phyloP scores from a whole-genome alignment of 2,888 invertebrate species.

The Trachelus stipa region DNA sequence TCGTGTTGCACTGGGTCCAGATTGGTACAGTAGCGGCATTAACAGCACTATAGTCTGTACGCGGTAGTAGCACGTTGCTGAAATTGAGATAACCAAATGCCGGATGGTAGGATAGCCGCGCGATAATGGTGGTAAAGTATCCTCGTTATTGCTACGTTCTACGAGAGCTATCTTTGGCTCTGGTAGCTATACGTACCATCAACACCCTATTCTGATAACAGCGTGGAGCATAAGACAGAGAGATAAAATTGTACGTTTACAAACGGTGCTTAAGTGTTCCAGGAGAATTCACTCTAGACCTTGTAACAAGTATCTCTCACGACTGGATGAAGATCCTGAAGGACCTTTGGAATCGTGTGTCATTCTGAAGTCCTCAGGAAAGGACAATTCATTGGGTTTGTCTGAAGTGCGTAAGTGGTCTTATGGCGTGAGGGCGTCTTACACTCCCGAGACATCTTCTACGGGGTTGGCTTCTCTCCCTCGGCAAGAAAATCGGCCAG shows the following conservation, averaged over 20 bases:
- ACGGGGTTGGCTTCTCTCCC: neutral
- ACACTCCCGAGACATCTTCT: slow-evolving; percentile 29
- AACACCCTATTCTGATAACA: neutral
- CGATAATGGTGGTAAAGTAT: neutral
- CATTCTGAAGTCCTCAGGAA: neutral
- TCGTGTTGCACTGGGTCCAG: neutral
- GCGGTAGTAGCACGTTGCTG: slow-evolving; percentile 27
- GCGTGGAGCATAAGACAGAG: neutral
- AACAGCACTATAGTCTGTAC: neutral
- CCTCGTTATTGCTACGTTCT: neutral
- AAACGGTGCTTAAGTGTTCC: neutral
- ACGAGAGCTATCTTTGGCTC: neutral
- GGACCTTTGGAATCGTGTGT: neutral
- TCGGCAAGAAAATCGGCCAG: slow-evolving; percentile 3
- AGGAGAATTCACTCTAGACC: neutral
- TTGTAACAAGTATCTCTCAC: neutral
- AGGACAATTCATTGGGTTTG: slow-evolving; percentile 18
- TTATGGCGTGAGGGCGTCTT: slow-evolving; percentile 33
- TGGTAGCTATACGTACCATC: neutral
- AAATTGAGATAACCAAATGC: slow-evolving; percentile 34
- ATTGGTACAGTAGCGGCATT: neutral
- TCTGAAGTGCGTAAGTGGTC: slow-evolving; percentile 28
- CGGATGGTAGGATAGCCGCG: slow-evolving; percentile 27
- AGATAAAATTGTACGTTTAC: neutral
- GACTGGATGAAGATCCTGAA: neutral